phyloP scores from a whole-genome alignment of 2,113 vertebrate genomes.

The Oophaga pumilio region DNA sequence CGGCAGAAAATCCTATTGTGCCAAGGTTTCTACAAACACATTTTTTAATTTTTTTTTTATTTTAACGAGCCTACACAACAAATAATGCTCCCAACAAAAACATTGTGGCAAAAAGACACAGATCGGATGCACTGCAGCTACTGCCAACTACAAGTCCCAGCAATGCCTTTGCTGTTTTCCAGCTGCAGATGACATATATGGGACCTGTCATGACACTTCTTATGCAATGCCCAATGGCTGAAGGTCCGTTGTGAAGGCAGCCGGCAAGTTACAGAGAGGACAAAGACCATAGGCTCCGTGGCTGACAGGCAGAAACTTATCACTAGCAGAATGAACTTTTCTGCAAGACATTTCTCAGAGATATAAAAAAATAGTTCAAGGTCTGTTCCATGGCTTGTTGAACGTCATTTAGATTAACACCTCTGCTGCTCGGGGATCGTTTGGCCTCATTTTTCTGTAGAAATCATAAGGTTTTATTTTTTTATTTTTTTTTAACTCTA shows the following conservation, averaged over 20 bases:
- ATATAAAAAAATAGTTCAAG: not conserved
- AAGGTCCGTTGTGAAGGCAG: too few species aligned
- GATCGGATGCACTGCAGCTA: not conserved
- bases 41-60: not conserved
- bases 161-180: not conserved
- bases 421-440: not conserved
- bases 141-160: not conserved
- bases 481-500: not conserved
- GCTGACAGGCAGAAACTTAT: not conserved
- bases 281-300: not conserved
- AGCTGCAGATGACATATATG: not conserved
- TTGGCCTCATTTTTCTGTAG: not conserved
- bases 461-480: not conserved
- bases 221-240: not conserved
- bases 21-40: not conserved
- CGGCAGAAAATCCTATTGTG: conserved; percentile 19
- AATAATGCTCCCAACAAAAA: not conserved
- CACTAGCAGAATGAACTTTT: not conserved
- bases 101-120: not conserved
- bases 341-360: not conserved
- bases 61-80: not conserved
- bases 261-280: not conserved
- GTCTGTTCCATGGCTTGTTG: not conserved
- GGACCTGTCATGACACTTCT: not conserved
- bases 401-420: not conserved